A percentile compares a stretch with the other conserved stretches of the same genome.
These are phyloP conservation scores for Linnaemya vulpina DNA, from an alignment of 2,888 invertebrate species.

Conservation along the genomic window DNA sequence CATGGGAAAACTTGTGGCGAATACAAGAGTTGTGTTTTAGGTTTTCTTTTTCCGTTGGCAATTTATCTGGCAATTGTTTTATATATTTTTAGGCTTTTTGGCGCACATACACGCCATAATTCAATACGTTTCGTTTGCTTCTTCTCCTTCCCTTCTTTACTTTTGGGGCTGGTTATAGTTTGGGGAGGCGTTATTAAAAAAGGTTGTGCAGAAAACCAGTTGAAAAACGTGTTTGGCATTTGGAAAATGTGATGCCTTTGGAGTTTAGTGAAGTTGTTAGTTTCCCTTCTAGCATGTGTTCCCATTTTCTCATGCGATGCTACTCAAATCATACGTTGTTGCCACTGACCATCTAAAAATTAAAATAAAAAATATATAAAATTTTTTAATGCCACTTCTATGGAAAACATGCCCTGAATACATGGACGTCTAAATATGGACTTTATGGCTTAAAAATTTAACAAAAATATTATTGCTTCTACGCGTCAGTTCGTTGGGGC, in stretches of 20 bases:
- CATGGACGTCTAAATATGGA: neutral
- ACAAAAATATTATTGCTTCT: conserved; percentile 54
- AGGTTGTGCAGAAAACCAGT: conserved; percentile 55
- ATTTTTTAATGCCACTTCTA: conserved; percentile 39
- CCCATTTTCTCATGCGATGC: conserved; percentile 1
- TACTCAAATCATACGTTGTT: conserved; percentile 34
- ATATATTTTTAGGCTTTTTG: neutral
- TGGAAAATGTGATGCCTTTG: conserved; percentile 36
- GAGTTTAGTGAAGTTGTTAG: neutral
- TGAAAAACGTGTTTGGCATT: conserved; percentile 68
- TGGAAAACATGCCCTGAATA: neutral
- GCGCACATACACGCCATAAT: neutral
- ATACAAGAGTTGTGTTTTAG: conserved; percentile 29
- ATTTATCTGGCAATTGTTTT: conserved; percentile 32
- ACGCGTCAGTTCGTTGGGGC: neutral
- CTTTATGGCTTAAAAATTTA: conserved; percentile 14
- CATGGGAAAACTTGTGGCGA: conserved; percentile 1
- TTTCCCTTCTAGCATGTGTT: conserved; percentile 18
- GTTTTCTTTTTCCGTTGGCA: conserved; percentile 16
- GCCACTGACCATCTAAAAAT: neutral
- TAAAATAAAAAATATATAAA: neutral
- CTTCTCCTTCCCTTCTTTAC: neutral
- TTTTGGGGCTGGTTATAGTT: neutral
- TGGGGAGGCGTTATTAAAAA: conserved; percentile 12
- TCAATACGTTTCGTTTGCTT: neutral